Base-by-base conservation (phyloP, 2,113 vertebrate species). In the Callospermophilus lateralis region DNA sequence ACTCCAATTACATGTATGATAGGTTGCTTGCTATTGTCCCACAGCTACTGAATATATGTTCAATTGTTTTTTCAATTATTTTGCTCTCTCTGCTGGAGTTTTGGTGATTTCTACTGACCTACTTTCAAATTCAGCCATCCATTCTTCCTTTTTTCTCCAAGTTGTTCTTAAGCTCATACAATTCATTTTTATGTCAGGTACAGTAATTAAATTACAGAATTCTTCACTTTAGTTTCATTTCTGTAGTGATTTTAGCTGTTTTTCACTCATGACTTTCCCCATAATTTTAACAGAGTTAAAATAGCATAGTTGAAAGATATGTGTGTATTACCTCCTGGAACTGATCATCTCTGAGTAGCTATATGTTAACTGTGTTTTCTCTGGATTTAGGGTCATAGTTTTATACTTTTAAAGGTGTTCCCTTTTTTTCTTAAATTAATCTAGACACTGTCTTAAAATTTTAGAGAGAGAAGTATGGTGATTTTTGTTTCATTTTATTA, bases 161-260 rank as follows among this genome's bases (percentile, higher is more conserved):
- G 72, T 80, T 93, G 32, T 37, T 61, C 26, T 55, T 93, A 70
- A 90, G 4, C 6, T 2, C 22, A 94, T 37, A 13, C 55, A 87
- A 5, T 87, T 4, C 1, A 90, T 39, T 65, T 63, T 42, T 48
- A 39, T 37, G 68, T 32, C 72, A 89, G 20, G 32, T n/a, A 90
- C 8, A 48, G 1, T 55, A 8, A 81, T 39, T 80, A 61, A 74
- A 6, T 42, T 65, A 37, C 11, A 81, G 6, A 77, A 84, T 79
- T 70, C 2, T 87, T 79, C 9, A 65, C 84, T 89, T 96, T 72
- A 34, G 8, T 97, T 94, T 32, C 3, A n/a, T 72, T 89, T 85
- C 12, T 85, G 1, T 86, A 37, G 1, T 80, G 39, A 74, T 37
- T 53, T 16, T 85, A 78, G 4, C 34, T 0, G 37, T 9, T 20